Conservation (phyloP, 2,797 vertebrate genomes). For the Nasua narica region DNA sequence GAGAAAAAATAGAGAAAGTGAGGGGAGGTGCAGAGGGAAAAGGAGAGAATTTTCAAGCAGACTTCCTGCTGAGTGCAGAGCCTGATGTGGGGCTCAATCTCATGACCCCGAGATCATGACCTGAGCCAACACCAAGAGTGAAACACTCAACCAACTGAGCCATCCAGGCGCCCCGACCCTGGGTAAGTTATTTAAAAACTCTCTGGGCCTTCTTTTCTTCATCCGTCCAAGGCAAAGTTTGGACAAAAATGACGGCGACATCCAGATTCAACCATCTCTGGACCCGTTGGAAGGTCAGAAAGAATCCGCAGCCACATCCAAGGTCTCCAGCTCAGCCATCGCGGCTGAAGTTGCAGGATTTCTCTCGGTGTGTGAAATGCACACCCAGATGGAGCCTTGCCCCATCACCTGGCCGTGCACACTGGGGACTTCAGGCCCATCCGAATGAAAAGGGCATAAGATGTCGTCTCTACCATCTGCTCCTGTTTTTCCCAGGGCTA, state of each 20-base stretch:
- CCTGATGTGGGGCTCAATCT: not conserved
- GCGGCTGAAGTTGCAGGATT: not conserved
- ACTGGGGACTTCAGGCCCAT: not conserved
- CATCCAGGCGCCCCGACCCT: not conserved
- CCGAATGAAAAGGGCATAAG: not conserved
- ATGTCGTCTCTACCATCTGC: conserved; percentile 1
- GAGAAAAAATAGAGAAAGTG: not conserved
- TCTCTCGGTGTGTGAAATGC: not conserved
- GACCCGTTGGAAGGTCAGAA: not conserved
- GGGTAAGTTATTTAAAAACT: not conserved
- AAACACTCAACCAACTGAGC: not conserved
- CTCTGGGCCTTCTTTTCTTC: not conserved
- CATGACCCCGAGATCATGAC: not conserved
- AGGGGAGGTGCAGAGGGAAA: not conserved
- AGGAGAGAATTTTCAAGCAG: not conserved
- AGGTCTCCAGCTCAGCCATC: not conserved
- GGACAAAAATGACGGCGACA: not conserved
- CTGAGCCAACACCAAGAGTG: not conserved
- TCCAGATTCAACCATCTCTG: not conserved
- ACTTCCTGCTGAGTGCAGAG: not conserved
- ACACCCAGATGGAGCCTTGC: not conserved
- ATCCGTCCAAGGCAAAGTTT: not conserved
- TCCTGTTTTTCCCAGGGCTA: not conserved
- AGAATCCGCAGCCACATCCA: not conserved
- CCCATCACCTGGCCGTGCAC: not conserved